Percentiles rank a stretch among this genome's conserved stretches.
Evolutionary conservation across 1,140 invertebrate species (phyloP).

Genomic region (Epicauta chinensis): DNA sequence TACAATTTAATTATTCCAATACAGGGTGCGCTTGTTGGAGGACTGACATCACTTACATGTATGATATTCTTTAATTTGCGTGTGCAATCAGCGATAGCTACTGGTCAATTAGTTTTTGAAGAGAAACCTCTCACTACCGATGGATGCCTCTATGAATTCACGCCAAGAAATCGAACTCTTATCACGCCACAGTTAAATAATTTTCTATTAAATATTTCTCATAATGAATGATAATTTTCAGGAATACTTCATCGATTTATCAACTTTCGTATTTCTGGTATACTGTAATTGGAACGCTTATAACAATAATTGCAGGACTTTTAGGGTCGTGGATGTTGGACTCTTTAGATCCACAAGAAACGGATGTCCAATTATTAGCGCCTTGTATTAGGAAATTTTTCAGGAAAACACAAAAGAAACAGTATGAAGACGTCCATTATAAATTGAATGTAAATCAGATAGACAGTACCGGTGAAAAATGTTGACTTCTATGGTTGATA

Average conservation of each 20-base stretch:
- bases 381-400: slow-evolving; percentile 57
- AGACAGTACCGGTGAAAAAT: too few species aligned
- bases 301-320: slow-evolving; percentile 57
- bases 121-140: slow-evolving; percentile 60
- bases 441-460: too few species aligned
- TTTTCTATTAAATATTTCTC: slow-evolving; percentile 26
- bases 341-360: slow-evolving; percentile 45
- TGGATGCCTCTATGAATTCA: slow-evolving; percentile 62
- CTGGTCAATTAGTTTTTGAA: slow-evolving; percentile 51
- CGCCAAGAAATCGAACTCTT: slow-evolving; percentile 40
- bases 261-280: slow-evolving; percentile 58
- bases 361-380: slow-evolving; percentile 56
- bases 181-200: slow-evolving; percentile 22
- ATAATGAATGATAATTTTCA: slow-evolving; percentile 40
- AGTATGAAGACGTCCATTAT: too few species aligned
- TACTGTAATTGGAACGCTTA: slow-evolving; percentile 49
- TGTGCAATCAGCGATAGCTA: slow-evolving; percentile 63
- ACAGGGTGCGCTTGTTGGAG: slow-evolving; percentile 76
- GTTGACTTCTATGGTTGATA: too few species aligned
- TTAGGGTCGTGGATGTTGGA: slow-evolving; percentile 49
- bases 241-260: slow-evolving; percentile 51
- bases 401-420: slow-evolving; percentile 21
- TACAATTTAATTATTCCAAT: too few species aligned
- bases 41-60: slow-evolving; percentile 60
- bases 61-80: slow-evolving; percentile 81